phyloP scores from a whole-genome alignment of 2,797 vertebrate genomes.

The Anniella stebbinsi region DNA sequence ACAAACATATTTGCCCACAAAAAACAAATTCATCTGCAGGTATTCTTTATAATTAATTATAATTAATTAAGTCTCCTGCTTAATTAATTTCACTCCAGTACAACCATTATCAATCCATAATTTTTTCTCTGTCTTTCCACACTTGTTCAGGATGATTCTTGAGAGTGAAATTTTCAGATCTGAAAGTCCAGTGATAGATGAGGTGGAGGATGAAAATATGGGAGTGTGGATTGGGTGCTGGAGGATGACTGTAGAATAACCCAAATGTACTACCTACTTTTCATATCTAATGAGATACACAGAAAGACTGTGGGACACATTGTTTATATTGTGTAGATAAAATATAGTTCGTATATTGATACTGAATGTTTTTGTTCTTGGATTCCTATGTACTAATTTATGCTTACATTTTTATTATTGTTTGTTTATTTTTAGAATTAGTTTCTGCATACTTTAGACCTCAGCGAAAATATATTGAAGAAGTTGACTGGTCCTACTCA shows the following conservation, averaged over 20 bases:
- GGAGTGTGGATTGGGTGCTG: not conserved
- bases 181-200: not conserved
- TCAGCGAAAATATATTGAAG: constrained; percentile 92
- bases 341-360: not conserved
- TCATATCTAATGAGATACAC: not conserved
- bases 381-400: not conserved
- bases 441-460: constrained; percentile 89
- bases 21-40: not conserved
- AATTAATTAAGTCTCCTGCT: not conserved
- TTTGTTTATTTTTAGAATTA: constrained; percentile 79
- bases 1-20: not conserved
- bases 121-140: too few relatives aligned
- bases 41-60: not conserved
- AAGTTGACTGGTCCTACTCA: constrained; percentile 97
- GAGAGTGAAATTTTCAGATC: not conserved
- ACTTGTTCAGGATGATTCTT: not conserved
- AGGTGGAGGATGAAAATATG: not conserved
- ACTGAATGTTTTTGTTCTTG: not conserved
- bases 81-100: not conserved
- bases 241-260: not conserved
- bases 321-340: not conserved
- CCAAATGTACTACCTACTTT: not conserved
- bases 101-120: not conserved
- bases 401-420: constrained; percentile 44
- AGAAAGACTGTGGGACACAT: too few relatives aligned